Evolutionary conservation across 1,140 invertebrate genomes (phyloP).

Genomic region (Rhizoglyphus robini): DNA sequence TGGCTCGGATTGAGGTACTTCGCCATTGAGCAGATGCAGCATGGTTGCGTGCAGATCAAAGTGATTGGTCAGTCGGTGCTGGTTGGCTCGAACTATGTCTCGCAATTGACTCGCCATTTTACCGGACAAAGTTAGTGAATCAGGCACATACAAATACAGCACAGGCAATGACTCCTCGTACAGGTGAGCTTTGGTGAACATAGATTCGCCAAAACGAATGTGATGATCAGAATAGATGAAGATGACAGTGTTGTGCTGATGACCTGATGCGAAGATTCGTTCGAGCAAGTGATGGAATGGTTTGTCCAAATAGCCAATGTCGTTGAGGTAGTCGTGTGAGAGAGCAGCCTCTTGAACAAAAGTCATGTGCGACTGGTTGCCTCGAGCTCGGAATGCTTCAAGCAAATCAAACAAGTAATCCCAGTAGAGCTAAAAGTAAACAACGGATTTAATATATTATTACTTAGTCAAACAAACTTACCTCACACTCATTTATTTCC

Average conservation of each 20-base stretch:
- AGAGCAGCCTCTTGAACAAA: not conserved
- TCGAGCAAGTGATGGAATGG: too few relatives aligned
- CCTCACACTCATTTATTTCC: not conserved
- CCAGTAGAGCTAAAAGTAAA: not conserved
- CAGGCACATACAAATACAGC: too few relatives aligned
- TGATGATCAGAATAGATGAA: not conserved
- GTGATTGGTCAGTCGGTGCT: not conserved
- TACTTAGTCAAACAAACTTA: not conserved
- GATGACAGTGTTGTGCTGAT: not conserved
- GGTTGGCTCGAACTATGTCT: not conserved
- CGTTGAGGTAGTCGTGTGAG: not conserved
- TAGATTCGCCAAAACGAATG: not conserved
- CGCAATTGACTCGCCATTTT: not conserved
- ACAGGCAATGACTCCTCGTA: too few relatives aligned
- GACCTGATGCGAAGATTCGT: too few relatives aligned
- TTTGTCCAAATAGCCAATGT: not conserved
- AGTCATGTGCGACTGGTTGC: not conserved
- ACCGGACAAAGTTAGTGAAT: not conserved
- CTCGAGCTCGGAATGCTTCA: not conserved
- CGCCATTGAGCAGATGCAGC: not conserved
- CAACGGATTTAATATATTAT: not conserved
- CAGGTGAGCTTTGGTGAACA: too few relatives aligned
- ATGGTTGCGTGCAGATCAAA: not conserved
- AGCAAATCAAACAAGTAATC: not conserved
- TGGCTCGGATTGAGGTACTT: not conserved